Percentiles rank a stretch among this genome's conserved stretches.
Evolutionary conservation across 2,113 vertebrate species (phyloP).

Genomic region (Rallus limicola): DNA sequence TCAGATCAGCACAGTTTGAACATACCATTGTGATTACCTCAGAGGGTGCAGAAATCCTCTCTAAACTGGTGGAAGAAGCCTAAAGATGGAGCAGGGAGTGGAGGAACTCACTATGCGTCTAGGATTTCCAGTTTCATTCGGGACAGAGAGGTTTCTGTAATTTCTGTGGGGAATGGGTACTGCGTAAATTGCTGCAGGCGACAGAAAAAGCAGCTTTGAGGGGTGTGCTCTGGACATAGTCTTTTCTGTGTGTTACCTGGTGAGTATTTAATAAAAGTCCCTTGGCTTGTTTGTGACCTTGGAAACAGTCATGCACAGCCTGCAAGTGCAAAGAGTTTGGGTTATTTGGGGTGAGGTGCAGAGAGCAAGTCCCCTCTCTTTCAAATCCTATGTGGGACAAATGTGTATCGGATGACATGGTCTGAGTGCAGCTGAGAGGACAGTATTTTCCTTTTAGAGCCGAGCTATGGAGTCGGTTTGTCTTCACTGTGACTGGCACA

Average conservation of each 20-base stretch:
- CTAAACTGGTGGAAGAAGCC: slow-evolving; percentile 82
- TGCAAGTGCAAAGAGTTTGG: neutral
- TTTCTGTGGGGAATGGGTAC: neutral
- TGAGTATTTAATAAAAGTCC: slow-evolving; percentile 35
- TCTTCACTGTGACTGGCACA: neutral
- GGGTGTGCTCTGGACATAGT: neutral
- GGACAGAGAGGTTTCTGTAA: neutral
- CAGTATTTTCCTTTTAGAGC: neutral
- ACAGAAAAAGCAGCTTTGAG: neutral
- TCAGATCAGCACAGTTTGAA: slow-evolving; percentile 91
- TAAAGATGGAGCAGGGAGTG: slow-evolving; percentile 16
- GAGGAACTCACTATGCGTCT: neutral
- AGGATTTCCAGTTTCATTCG: neutral
- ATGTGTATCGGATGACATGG: fast-evolving
- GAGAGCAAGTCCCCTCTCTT: neutral
- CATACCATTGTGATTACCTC: slow-evolving; percentile 90
- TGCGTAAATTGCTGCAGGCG: neutral
- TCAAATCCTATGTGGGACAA: neutral
- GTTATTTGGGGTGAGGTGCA: neutral
- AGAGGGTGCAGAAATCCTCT: slow-evolving; percentile 88
- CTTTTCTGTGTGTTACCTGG: neutral
- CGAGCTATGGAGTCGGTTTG: neutral
- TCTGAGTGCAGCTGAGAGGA: neutral
- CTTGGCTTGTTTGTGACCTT: neutral
- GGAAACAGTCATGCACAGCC: neutral